Conservation (phyloP, 2,797 vertebrate genomes). For the Buphagus erythrorhynchus region DNA sequence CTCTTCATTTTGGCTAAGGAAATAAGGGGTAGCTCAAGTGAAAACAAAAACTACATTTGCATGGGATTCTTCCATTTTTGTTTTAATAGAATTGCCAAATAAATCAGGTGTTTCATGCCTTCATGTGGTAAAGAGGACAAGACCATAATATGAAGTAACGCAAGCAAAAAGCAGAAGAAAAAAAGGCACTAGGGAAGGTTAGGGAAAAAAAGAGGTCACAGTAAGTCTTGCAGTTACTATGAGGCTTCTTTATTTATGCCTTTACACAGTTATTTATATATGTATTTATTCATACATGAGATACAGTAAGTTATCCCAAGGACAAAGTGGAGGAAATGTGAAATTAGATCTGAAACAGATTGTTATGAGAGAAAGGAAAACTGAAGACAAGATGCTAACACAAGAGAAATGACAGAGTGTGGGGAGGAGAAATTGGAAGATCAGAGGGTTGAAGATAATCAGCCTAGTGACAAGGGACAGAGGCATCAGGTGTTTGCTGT, state of each 20-base stretch:
- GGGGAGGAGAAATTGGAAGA: background rate
- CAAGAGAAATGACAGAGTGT: background rate
- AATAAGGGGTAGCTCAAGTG: background rate
- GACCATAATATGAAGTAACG: background rate
- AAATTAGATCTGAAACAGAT: background rate
- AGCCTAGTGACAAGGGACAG: background rate
- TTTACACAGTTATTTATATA: background rate
- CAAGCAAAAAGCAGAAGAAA: background rate
- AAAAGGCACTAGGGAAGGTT: background rate
- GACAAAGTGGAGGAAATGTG: background rate
- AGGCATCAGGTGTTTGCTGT: background rate
- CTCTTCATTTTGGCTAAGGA: background rate
- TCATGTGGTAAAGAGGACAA: background rate
- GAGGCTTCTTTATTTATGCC: background rate
- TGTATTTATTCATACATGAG: background rate
- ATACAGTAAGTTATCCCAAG: background rate
- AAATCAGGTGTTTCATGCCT: background rate
- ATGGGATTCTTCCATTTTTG: background rate
- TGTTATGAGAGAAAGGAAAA: background rate
- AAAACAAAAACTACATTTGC: background rate
- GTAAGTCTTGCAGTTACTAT: background rate
- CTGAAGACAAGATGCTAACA: background rate
- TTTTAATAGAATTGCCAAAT: background rate
- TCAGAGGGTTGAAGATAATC: background rate
- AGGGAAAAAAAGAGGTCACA: background rate